phyloP scores from a whole-genome alignment of 2,113 vertebrate species.

The Gulo gulo region DNA sequence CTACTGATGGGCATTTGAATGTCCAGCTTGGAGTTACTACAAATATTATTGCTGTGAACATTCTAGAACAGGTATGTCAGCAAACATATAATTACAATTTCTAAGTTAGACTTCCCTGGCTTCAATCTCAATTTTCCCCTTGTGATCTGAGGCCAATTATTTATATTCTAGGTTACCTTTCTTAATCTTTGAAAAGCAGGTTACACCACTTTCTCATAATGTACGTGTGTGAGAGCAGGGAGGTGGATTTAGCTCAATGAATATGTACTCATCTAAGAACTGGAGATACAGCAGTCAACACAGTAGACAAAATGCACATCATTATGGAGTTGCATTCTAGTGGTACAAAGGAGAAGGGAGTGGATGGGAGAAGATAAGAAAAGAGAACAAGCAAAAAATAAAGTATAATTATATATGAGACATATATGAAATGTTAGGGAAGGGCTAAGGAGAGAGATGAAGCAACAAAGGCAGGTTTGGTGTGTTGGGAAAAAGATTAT shows the following conservation, averaged over 20 bases:
- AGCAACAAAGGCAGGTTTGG: not conserved
- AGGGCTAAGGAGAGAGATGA: not conserved
- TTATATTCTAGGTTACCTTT: not conserved
- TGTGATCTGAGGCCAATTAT: not conserved
- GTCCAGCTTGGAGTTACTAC: not conserved
- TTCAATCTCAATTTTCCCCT: not conserved
- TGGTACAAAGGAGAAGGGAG: not conserved
- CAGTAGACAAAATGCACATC: not conserved
- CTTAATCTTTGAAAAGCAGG: not conserved
- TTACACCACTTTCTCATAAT: not conserved
- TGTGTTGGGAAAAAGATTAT: not conserved
- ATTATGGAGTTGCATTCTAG: not conserved
- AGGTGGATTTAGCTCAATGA: not conserved
- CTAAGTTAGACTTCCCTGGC: not conserved
- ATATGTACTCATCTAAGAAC: not conserved
- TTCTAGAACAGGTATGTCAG: not conserved
- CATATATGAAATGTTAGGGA: not conserved
- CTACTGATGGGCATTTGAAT: not conserved
- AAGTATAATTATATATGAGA: not conserved
- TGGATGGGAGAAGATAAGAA: not conserved
- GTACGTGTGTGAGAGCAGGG: not conserved
- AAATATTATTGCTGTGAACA: not conserved
- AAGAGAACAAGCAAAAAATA: not conserved
- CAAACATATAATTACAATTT: not conserved
- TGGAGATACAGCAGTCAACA: accelerated